Percentiles rank a stretch among this genome's conserved stretches.
Conservation (phyloP, 2,888 invertebrate genomes). For the Vandiemenella viatica region DNA sequence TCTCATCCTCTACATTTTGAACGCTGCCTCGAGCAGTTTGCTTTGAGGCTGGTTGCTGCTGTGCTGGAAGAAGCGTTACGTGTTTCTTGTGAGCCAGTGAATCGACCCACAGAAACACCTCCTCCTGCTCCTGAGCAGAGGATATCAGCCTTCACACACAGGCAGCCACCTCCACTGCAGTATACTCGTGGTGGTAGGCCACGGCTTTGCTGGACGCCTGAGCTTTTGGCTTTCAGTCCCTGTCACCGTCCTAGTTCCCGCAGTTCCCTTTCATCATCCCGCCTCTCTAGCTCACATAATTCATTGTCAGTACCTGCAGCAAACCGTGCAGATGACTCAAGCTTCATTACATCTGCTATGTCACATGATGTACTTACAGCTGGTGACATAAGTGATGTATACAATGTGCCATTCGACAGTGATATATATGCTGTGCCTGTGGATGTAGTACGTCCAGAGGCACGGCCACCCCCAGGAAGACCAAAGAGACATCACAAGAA, state of each 20-base stretch:
- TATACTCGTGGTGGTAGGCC: constrained; percentile 14
- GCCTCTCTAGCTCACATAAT: constrained; percentile 72
- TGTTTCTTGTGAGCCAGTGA: no score
- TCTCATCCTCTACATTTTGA: neutral
- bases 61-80: constrained; percentile 34
- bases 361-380: constrained; percentile 68
- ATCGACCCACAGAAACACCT: no score
- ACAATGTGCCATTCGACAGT: constrained; percentile 77
- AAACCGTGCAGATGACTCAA: constrained; percentile 67
- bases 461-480: constrained; percentile 31
- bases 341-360: constrained; percentile 77
- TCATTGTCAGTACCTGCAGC: constrained; percentile 54
- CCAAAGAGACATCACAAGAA: constrained; percentile 28
- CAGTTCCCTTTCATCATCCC: constrained; percentile 58
- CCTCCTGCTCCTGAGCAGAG: no score
- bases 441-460: constrained; percentile 51
- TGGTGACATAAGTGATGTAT: constrained; percentile 69
- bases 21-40: constrained; percentile 31
- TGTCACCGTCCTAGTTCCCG: constrained; percentile 56
- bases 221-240: constrained; percentile 40
- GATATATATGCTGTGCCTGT: constrained; percentile 77
- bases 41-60: constrained; percentile 31
- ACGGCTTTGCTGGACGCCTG: constrained; percentile 37
- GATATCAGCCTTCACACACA: neutral
- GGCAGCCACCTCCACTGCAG: neutral